Evolutionary conservation across 1,140 invertebrate genomes (phyloP), one percentile per base, ranked within the genome.

Genomic region (Drosophila dunni): DNA sequence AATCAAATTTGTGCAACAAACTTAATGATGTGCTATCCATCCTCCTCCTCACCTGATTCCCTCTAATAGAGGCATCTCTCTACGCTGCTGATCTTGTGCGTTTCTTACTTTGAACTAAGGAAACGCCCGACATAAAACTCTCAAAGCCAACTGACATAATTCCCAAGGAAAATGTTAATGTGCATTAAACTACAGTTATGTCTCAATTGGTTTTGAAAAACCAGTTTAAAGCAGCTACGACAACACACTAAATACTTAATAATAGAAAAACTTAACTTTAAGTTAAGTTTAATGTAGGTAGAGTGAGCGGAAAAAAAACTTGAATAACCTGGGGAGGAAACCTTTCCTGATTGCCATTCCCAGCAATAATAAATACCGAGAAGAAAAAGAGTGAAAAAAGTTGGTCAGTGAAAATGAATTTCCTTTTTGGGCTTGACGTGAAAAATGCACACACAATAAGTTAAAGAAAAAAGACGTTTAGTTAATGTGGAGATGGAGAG

Each of bases 121-220:
- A 75, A 75, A 70, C 53, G 24, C 20, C 9, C 15, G 33, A 3
- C 3, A 10, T 9, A 53, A 53, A 53, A 29, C 24, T 29, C 29
- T 36, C 8, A 15, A 44, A 81, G 36, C 76, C 80, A 79, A 83
- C 81, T 83, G 81, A 83, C 80, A 83, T 83, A 84, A 83, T 83
- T 83, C 80, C 80, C 80, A 80, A 60, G 81, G 63, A 83, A 83
- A 83, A 83, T 83, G 75, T 83, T 83, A 83, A 79, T 79, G 57
- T 75, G 81, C 67, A 84, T 79, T 76, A 75, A 82, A 54, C 75
- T 68, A 84, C 81, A 75, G 80, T 73, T 83, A 72, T 82, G 80
- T 84, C 81, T 83, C 81, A 83, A 82, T 82, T 83, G 78, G 50
- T 42, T 60, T 6, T 29, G 24, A 29, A 29, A 83, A 84, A 79